phyloP scores from a whole-genome alignment of 2,888 invertebrate genomes.

The Parapristionchus giblindavisi region DNA sequence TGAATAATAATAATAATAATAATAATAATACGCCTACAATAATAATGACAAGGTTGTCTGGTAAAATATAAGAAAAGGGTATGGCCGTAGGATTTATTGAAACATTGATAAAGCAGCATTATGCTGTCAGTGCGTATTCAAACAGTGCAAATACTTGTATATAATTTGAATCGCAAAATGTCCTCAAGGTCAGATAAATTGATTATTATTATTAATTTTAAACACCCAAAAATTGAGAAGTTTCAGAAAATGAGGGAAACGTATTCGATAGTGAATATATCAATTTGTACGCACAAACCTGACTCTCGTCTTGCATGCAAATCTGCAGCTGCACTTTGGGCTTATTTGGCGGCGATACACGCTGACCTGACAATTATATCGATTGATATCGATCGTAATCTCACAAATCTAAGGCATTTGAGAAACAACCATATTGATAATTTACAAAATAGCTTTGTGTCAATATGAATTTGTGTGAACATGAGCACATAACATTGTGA shows the following conservation, averaged over 20 bases:
- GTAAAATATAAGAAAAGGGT: too few relatives aligned
- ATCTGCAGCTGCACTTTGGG: slow-evolving; percentile 97
- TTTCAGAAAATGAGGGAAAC: too few relatives aligned
- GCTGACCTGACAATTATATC: slow-evolving; percentile 80
- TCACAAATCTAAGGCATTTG: not conserved
- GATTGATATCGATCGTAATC: not conserved
- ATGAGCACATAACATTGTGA: not conserved
- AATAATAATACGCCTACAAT: not conserved
- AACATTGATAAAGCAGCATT: not conserved
- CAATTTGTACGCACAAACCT: too few relatives aligned
- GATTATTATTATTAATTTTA: too few relatives aligned
- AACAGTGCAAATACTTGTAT: too few relatives aligned
- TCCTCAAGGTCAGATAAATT: too few relatives aligned
- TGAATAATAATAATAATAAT: slow-evolving; percentile 40
- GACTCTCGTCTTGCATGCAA: slow-evolving; percentile 83
- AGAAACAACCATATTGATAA: not conserved
- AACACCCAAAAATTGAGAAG: too few relatives aligned
- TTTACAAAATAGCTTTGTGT: not conserved
- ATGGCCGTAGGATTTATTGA: too few relatives aligned
- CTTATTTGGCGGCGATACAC: slow-evolving; percentile 92
- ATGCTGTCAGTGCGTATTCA: too few relatives aligned
- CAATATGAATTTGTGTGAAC: not conserved
- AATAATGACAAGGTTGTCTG: too few relatives aligned
- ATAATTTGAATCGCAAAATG: too few relatives aligned
- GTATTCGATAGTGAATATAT: too few relatives aligned